A percentile compares a stretch with the other conserved stretches of the same genome.
Evolutionary conservation across 2,797 vertebrate species (phyloP).

Genomic region (Limosa lapponica): DNA sequence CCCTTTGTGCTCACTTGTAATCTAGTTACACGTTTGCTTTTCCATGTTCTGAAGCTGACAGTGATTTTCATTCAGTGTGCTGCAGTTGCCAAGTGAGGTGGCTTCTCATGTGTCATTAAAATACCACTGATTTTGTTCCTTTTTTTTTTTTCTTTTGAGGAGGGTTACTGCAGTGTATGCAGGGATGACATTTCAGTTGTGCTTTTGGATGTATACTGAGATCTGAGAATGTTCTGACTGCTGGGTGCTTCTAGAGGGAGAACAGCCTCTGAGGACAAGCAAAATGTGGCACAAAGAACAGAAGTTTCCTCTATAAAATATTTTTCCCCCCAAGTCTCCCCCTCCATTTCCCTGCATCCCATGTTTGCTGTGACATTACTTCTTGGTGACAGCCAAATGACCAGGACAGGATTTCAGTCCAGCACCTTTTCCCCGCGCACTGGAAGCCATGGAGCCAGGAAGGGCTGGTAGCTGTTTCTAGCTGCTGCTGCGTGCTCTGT

Average conservation of each 20-base stretch:
- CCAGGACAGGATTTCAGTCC: neutral
- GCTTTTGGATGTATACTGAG: neutral
- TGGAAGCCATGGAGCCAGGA: neutral
- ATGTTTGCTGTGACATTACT: neutral
- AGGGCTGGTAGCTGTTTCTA: neutral
- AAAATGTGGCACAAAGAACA: neutral
- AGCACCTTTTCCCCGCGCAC: rapidly evolving
- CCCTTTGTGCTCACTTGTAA: neutral
- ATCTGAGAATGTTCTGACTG: neutral
- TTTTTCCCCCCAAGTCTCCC: neutral
- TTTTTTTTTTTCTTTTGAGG: neutral
- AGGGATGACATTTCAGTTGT: neutral
- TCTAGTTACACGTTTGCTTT: neutral
- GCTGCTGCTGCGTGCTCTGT: rapidly evolving
- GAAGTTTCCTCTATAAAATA: neutral
- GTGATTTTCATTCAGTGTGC: neutral
- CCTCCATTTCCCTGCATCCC: neutral
- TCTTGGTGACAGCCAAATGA: neutral
- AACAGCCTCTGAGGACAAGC: neutral
- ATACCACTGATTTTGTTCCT: neutral
- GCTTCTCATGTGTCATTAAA: neutral
- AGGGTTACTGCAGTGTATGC: neutral
- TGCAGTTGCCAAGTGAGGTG: neutral
- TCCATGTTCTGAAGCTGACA: neutral
- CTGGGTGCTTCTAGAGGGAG: neutral